These are phyloP conservation scores for Pyrrhia umbra DNA, from an alignment of 2,888 invertebrate genomes.

Conservation along the genomic window DNA sequence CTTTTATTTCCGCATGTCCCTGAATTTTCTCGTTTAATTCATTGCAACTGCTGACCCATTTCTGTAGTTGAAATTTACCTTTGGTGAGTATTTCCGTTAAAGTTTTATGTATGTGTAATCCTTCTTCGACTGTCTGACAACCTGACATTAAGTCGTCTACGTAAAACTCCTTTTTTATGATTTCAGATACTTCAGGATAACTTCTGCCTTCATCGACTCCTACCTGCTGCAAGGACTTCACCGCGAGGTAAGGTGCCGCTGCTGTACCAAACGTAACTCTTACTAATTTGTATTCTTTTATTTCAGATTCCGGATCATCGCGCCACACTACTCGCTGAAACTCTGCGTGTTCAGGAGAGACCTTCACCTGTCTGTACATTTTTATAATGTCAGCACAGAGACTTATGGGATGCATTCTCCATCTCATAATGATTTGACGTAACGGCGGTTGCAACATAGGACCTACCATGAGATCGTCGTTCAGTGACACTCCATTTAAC, in stretches of 20 bases:
- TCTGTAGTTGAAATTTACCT: neutral
- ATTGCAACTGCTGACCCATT: neutral
- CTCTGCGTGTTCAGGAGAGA: neutral
- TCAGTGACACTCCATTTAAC: constrained; percentile 1
- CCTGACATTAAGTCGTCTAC: neutral
- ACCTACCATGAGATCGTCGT: neutral
- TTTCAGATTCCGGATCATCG: constrained; percentile 9
- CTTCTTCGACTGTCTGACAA: neutral
- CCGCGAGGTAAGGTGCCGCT: neutral
- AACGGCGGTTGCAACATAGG: neutral
- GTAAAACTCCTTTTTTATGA: neutral
- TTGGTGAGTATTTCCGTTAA: neutral
- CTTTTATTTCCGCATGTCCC: neutral
- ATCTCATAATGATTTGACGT: constrained; percentile 12
- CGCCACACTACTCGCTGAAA: constrained; percentile 1
- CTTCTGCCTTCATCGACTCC: neutral
- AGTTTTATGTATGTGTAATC: neutral
- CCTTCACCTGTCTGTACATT: constrained; percentile 3
- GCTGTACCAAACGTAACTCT: neutral
- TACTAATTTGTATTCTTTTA: neutral
- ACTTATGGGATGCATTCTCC: constrained; percentile 13
- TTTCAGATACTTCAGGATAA: neutral
- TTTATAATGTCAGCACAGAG: constrained; percentile 4
- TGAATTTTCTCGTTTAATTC: neutral
- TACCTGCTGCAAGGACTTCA: neutral